These are phyloP conservation scores for Sipha flava DNA, from an alignment of 1,140 invertebrate genomes.

Conservation along the genomic window DNA sequence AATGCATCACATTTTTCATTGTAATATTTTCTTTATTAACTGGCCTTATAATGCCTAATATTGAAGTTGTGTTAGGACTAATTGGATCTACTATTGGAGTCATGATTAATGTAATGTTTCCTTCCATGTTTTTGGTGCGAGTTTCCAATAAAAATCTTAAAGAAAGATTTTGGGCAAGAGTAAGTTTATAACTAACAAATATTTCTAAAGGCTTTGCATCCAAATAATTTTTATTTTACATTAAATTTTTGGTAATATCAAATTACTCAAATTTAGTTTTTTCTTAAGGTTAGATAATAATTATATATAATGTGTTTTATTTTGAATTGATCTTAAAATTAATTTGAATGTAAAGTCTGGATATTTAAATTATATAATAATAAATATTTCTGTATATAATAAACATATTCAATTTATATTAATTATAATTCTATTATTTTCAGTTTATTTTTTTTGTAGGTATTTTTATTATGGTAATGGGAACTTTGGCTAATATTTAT, in stretches of 20 bases:
- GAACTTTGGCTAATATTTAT: constrained; percentile 76
- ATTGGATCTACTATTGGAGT: constrained; percentile 91
- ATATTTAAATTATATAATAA: background rate
- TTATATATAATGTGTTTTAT: too few species aligned
- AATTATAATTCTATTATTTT: constrained; percentile 38
- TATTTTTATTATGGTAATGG: constrained; percentile 69
- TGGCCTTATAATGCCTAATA: constrained; percentile 72
- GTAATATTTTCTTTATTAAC: constrained; percentile 63
- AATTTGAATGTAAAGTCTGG: too few species aligned
- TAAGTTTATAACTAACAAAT: too few species aligned
- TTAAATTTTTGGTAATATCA: too few species aligned
- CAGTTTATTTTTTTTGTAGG: constrained; percentile 66
- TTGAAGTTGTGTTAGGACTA: constrained; percentile 85
- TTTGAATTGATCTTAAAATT: too few species aligned
- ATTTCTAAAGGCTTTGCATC: too few species aligned
- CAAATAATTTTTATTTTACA: too few species aligned
- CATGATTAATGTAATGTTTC: constrained; percentile 87
- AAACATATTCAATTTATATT: background rate
- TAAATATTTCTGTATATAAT: background rate
- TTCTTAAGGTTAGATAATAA: too few species aligned
- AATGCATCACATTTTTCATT: constrained; percentile 67
- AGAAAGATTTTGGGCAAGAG: constrained; percentile 61
- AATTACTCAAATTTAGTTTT: too few species aligned
- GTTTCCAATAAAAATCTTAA: constrained; percentile 64
- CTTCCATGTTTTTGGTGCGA: constrained; percentile 65